Conservation (phyloP, 2,888 invertebrate genomes). For the Nematopogon swammerdamellus region DNA sequence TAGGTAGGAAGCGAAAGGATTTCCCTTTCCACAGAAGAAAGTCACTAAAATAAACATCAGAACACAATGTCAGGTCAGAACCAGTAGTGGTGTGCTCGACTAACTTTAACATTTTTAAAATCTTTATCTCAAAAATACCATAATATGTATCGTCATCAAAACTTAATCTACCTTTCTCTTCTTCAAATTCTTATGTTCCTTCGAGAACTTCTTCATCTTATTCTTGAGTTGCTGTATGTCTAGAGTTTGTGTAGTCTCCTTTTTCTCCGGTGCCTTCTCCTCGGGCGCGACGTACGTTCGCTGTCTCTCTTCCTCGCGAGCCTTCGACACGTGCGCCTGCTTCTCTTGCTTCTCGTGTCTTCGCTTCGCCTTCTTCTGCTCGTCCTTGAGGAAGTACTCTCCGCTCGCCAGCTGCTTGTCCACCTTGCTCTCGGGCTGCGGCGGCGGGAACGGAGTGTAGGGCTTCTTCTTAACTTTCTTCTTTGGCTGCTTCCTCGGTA, state of each 20-base stretch:
- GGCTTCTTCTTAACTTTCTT: constrained; percentile 86
- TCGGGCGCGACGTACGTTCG: constrained; percentile 80
- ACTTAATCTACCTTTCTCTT: constrained; percentile 7
- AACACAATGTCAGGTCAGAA: too few relatives aligned
- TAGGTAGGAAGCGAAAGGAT: too few relatives aligned
- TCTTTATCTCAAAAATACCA: too few relatives aligned
- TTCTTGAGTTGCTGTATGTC: constrained; percentile 71
- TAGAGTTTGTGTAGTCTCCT: constrained; percentile 24
- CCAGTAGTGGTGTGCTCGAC: too few relatives aligned
- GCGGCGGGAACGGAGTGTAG: constrained; percentile 97
- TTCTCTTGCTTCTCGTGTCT: constrained; percentile 75
- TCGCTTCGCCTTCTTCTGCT: constrained; percentile 68
- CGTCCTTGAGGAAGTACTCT: constrained; percentile 93
- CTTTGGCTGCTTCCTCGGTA: constrained; percentile 85
- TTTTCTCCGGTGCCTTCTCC: constrained; percentile 41
- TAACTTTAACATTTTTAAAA: too few relatives aligned
- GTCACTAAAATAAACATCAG: too few relatives aligned
- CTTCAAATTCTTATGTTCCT: constrained; percentile 30
- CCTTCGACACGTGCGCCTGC: constrained; percentile 69
- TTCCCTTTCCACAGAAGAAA: too few relatives aligned
- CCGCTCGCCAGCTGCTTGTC: constrained; percentile 93
- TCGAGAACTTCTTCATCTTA: constrained; percentile 69
- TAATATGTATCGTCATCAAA: not conserved
- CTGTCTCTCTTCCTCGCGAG: constrained; percentile 72
- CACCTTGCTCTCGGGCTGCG: constrained; percentile 88